Base-by-base conservation (phyloP, 2,797 vertebrate genomes). In the Melanitta fusca region DNA sequence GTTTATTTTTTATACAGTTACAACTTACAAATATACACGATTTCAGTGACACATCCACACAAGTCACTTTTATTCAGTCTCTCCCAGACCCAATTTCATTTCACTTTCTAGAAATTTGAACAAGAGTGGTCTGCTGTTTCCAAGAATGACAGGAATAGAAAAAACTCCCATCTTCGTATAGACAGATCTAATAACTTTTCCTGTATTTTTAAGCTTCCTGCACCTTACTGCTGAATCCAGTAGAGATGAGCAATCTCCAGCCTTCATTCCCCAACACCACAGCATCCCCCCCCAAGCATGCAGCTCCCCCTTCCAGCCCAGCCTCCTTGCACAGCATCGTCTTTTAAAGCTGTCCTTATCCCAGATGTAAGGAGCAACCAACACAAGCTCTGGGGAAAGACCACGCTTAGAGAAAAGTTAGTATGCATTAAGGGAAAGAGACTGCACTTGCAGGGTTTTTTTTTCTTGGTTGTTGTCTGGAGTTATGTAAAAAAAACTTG, bases 271-370 rank as follows among this genome's bases (percentile, higher is more conserved):
- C 8, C 53, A 38, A 17, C 13, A 5, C 25, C 28, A 14, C 30
- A 9, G 5, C 5, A 13, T 8, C 71, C 34, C 5, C 8, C 13
- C 4, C 4, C 8, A 10, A 21, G 16, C 41, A 43, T 11, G 6
- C 41, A 57, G 43, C 22, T 51, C 43, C 17, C 17, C 51, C 14
- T 36, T 41, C 16, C 51, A 75, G 51, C 51, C 51, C 80, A 14
- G 14, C 5, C 14, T 1, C 5, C 24, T 38, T 47, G 74, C 66
- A 24, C 3, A 19, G 12, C 2, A 3, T 8, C 8, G 11, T 9
- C 21, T 56, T 39, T 41, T 36, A 5, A 58, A 65, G 12, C 17
- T 38, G 27, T 38, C 32, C 14, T 74, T 28, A 56, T 7, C 19
- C 12, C 8, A 69, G 24, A 30, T 2, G 1, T 12, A 16, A 34